Base-by-base conservation (phyloP, 2,797 vertebrate genomes). In the Oceanodroma leucorhoa region DNA sequence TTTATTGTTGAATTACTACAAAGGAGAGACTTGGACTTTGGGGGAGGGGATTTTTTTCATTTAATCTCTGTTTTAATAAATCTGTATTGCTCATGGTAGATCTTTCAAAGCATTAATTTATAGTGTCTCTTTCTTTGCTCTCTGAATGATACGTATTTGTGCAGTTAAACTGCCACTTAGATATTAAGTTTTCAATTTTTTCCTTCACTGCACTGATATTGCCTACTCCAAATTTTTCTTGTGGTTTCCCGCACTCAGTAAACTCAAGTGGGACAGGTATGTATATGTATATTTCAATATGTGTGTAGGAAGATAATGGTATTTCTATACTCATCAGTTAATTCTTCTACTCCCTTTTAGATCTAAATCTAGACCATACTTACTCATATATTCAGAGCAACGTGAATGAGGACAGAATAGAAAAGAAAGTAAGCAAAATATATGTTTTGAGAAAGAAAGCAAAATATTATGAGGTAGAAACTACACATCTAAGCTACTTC, bases 381-480 rank as follows among this genome's bases (percentile, higher is more conserved):
- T 72, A 65, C 3, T 81, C 1, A 29, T 34, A 32, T 48, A 46
- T 58, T 60, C 46, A 89, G 6, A 89, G 10, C 14, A 53, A 17
- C 21, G 8, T 41, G 11, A 79, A 75, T 41, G 14, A 62, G 7
- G 10, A 64, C 16, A 75, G 22, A 88, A n/a, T 1, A 57, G 22
- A 54, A 77, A 89, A 38, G 40, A 48, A 84, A 75, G 17, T 12
- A 58, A 24, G 9, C 2, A 89, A 80, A 73, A 53, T 27, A 46
- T 1, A 23, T 0, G 0, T 36, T 93, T 61, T 61, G 38, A 77
- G 32, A 32, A 41, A 60, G n/a, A 71, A 76, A 19, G 1, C 2
- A 65, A 48, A 75, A 55, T 51, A 50, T 23, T 43, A 6, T 54
- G 4, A 62, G 3, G 16, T 55, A 65, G 45, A 83, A 57, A 46